Evolutionary conservation across 2,797 vertebrate species (phyloP).

Genomic region (Denticeps clupeoides): DNA sequence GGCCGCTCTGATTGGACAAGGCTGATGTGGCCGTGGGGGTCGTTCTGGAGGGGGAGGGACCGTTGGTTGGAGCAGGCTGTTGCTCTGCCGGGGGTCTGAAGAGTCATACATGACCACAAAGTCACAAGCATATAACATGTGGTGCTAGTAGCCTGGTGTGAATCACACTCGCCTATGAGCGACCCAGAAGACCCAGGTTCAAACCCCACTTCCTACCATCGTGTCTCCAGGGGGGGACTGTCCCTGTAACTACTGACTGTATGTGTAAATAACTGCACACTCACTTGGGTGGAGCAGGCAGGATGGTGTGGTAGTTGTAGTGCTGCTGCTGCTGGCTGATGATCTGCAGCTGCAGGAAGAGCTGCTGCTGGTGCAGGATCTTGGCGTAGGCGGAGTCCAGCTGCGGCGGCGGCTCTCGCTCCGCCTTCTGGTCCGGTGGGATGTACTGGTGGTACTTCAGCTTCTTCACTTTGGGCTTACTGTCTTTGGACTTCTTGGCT

Average conservation of each 20-base stretch:
- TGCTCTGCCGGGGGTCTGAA: slow-evolving; percentile 61
- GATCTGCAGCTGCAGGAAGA: slow-evolving; percentile 87
- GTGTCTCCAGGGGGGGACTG: too few species aligned
- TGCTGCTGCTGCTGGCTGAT: slow-evolving; percentile 85
- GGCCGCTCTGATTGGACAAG: slow-evolving; percentile 33
- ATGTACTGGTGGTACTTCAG: slow-evolving; percentile 93
- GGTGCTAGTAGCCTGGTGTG: too few species aligned
- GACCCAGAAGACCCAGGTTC: too few species aligned
- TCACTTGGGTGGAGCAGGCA: slow-evolving; percentile 76
- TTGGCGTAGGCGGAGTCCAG: slow-evolving; percentile 82
- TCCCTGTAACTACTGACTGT: too few species aligned
- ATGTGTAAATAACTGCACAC: too few species aligned
- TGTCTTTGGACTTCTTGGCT: slow-evolving; percentile 79
- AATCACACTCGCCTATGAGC: too few species aligned
- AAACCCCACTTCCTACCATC: too few species aligned
- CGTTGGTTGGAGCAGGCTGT: slow-evolving; percentile 25
- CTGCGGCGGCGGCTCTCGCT: slow-evolving; percentile 68
- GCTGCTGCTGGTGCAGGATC: slow-evolving; percentile 86
- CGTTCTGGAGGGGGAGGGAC: slow-evolving; percentile 44
- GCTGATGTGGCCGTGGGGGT: slow-evolving; percentile 31
- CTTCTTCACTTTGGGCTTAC: slow-evolving; percentile 85
- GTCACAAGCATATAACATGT: too few species aligned
- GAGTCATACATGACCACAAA: too few species aligned
- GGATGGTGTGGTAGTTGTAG: slow-evolving; percentile 76
- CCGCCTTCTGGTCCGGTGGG: slow-evolving; percentile 83